Evolutionary conservation across 1,140 invertebrate species (phyloP).

Genomic region (Megalopta genalis): DNA sequence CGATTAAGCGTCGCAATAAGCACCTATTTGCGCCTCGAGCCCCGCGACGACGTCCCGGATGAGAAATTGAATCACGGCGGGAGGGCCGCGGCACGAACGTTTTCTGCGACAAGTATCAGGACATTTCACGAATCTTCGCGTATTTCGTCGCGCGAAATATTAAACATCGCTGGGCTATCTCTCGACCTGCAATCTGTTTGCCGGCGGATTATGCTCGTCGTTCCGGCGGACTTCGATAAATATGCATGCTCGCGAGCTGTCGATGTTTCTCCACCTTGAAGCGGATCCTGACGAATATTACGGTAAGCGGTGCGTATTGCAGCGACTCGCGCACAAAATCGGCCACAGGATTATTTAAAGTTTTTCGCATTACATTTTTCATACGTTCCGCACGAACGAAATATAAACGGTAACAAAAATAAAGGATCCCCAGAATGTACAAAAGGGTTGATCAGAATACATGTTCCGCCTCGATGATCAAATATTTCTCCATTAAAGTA

Average conservation of each 20-base stretch:
- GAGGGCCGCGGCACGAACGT: neutral
- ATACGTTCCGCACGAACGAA: too few relatives aligned
- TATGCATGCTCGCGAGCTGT: neutral
- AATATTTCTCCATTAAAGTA: too few relatives aligned
- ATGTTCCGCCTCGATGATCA: too few relatives aligned
- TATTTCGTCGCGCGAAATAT: neutral
- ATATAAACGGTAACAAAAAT: too few relatives aligned
- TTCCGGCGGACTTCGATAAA: neutral
- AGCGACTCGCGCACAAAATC: neutral
- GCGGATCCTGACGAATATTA: neutral
- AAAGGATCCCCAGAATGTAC: too few relatives aligned
- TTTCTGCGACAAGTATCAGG: neutral
- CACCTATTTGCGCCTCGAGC: constrained; percentile 30
- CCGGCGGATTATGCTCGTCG: neutral
- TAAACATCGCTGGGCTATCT: neutral
- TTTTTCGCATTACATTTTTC: too few relatives aligned
- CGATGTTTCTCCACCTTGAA: neutral
- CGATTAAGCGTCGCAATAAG: constrained; percentile 51
- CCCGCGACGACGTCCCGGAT: constrained; percentile 9
- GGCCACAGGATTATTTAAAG: too few relatives aligned
- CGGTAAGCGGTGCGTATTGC: neutral
- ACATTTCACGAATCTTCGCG: neutral
- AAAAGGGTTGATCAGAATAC: too few relatives aligned
- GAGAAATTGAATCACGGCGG: constrained; percentile 42
- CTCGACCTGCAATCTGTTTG: neutral